These are phyloP conservation scores for Zeugodacus cucurbitae DNA, from an alignment of 1,140 invertebrate species.

Conservation along the genomic window DNA sequence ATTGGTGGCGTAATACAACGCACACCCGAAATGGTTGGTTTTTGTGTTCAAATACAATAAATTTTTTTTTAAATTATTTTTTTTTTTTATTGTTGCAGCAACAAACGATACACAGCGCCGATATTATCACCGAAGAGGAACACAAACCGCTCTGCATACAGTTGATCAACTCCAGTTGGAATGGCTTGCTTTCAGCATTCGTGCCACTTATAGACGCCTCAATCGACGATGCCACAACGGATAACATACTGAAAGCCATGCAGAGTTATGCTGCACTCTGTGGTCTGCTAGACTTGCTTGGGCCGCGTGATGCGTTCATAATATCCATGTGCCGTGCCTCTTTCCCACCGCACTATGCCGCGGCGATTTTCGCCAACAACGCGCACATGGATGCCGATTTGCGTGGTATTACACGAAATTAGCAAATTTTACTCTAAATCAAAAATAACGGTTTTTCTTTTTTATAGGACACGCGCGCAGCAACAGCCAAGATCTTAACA, in stretches of 20 bases:
- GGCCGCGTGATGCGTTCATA: conserved; percentile 90
- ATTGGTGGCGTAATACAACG: conserved; percentile 68
- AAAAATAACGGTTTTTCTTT: conserved; percentile 18
- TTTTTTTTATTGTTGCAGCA: neutral
- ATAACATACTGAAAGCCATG: conserved; percentile 91
- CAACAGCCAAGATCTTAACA: conserved; percentile 67
- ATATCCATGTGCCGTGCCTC: conserved; percentile 94
- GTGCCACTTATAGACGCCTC: conserved; percentile 94
- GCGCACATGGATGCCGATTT: conserved; percentile 58
- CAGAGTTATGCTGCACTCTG: conserved; percentile 87
- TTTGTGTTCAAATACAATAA: neutral
- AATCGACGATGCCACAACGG: conserved; percentile 89
- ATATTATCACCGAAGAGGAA: conserved; percentile 69
- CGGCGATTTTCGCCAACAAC: conserved; percentile 77
- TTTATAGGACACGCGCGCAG: conserved; percentile 59
- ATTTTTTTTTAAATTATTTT: neutral
- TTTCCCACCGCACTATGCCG: conserved; percentile 93
- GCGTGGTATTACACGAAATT: conserved; percentile 51
- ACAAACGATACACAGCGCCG: conserved; percentile 63
- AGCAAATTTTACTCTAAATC: neutral
- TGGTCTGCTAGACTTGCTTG: conserved; percentile 77
- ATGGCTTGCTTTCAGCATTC: conserved; percentile 89
- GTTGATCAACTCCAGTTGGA: conserved; percentile 95
- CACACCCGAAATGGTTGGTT: conserved; percentile 52
- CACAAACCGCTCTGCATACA: conserved; percentile 74